phyloP scores from a whole-genome alignment of 2,797 vertebrate genomes.

The Pristis pectinata region DNA sequence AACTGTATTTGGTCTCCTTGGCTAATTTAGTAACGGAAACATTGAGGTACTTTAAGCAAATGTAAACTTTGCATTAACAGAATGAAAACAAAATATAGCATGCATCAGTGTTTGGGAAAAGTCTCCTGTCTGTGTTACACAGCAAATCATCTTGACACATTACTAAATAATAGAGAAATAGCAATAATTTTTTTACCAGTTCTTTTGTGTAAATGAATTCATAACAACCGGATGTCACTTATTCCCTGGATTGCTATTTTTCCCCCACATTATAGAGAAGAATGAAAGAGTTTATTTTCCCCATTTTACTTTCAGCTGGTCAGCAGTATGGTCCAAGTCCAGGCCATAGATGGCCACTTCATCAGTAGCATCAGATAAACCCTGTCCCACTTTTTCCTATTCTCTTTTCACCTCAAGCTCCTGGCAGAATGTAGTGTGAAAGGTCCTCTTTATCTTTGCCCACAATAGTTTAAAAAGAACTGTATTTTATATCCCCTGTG shows the following conservation, averaged over 20 bases:
- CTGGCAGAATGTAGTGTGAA: not conserved
- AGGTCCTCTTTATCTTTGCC: not conserved
- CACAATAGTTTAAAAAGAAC: not conserved
- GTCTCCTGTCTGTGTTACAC: not conserved
- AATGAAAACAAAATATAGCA: not conserved
- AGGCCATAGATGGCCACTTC: not conserved
- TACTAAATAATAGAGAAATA: constrained; percentile 1
- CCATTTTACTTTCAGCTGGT: not conserved
- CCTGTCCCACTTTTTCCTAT: not conserved
- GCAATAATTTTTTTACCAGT: not conserved
- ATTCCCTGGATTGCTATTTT: not conserved
- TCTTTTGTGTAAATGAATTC: not conserved
- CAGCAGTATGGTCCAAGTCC: not conserved
- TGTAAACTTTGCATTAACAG: not conserved
- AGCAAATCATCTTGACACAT: constrained; percentile 9
- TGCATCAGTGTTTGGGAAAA: not conserved
- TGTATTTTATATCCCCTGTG: not conserved
- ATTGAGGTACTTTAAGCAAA: not conserved
- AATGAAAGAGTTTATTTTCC: not conserved
- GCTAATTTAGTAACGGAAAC: constrained; percentile 9
- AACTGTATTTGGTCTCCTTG: constrained; percentile 10
- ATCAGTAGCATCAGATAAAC: not conserved
- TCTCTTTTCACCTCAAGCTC: not conserved
- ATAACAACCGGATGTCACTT: not conserved
- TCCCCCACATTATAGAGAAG: not conserved